Conservation (phyloP, 2,113 vertebrate species). For the Oreocharis arfaki region DNA sequence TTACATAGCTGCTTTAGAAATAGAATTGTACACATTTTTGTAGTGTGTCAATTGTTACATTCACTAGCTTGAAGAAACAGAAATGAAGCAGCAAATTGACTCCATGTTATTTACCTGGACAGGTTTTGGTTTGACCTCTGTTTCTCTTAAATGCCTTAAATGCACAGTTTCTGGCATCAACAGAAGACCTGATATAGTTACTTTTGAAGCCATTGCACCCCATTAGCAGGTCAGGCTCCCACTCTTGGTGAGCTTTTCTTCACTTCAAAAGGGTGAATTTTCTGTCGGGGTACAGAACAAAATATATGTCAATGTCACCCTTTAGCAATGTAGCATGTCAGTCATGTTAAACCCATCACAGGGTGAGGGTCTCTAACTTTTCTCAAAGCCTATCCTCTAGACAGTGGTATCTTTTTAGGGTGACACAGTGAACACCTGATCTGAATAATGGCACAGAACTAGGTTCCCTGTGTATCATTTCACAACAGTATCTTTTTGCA, state of each 20-base stretch:
- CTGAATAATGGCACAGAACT: not conserved
- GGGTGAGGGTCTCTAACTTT: not conserved
- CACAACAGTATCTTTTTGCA: not conserved
- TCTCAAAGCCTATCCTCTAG: not conserved
- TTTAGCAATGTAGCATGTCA: not conserved
- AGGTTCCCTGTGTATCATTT: not conserved
- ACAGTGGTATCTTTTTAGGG: not conserved
- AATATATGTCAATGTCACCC: not conserved
- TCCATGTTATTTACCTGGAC: not conserved
- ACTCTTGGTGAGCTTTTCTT: not conserved
- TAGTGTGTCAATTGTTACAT: conserved; percentile 13
- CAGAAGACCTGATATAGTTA: not conserved
- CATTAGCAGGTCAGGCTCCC: not conserved
- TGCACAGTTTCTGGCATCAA: not conserved
- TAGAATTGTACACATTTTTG: not conserved
- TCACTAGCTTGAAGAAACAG: conserved; percentile 9
- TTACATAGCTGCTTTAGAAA: conserved; percentile 26
- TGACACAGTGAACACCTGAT: not conserved
- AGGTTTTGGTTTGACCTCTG: not conserved
- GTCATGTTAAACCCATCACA: not conserved
- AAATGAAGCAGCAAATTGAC: conserved; percentile 13
- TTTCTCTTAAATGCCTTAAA: not conserved
- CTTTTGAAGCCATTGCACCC: not conserved
- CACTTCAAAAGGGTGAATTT: not conserved
- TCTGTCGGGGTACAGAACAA: not conserved